Evolutionary conservation across 37 sponge, comb jelly and placozoan genomes (phyloP), one percentile per base, ranked within the genome.

Genomic region (Lycopodina hypogea): DNA sequence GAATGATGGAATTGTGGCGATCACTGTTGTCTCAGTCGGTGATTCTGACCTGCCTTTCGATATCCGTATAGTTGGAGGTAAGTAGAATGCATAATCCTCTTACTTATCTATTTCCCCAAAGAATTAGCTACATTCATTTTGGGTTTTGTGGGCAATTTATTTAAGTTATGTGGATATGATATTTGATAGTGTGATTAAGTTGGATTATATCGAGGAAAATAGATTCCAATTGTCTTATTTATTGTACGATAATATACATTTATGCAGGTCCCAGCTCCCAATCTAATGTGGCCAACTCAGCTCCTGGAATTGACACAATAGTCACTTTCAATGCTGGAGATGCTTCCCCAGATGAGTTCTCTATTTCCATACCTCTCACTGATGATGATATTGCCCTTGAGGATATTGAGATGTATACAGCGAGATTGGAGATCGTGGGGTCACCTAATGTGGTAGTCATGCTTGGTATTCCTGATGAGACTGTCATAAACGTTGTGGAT

Each of bases 321-420:
- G 29, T 78, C 36, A 78, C 53, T 23, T 78, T 78, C 48, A 33
- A 12, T 24, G 55, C 55, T 7, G 78, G 78, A 11, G 51, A 50
- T 7, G 17, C 21, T 12, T 55, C 78, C 26, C 35, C 29, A 6
- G 28, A 66, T 22, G 7, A 21, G 19, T 29, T 78, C 22, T 21
- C 36, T 26, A 33, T 78, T 8, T 3, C 19, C 2, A 21, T 78
- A 19, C 2, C 32, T 48, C 33, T 78, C 9, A 78, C 68, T 28
- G 78, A 78, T 66, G 78, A 78, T 36, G 55, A 67, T 24, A 67
- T 78, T 24, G 78, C 53, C n/a, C 68, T 78, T 18, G 78, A 78
- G 36, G 78, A 36, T 1, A 29, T 66, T 29, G 78, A 78, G 78
- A 62, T 14, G 3, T 74, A 74, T 36, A 74, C 32, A 42, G 68